These are phyloP conservation scores for Teleogryllus occipitalis DNA, from an alignment of 1,140 invertebrate species.

Conservation along the genomic window DNA sequence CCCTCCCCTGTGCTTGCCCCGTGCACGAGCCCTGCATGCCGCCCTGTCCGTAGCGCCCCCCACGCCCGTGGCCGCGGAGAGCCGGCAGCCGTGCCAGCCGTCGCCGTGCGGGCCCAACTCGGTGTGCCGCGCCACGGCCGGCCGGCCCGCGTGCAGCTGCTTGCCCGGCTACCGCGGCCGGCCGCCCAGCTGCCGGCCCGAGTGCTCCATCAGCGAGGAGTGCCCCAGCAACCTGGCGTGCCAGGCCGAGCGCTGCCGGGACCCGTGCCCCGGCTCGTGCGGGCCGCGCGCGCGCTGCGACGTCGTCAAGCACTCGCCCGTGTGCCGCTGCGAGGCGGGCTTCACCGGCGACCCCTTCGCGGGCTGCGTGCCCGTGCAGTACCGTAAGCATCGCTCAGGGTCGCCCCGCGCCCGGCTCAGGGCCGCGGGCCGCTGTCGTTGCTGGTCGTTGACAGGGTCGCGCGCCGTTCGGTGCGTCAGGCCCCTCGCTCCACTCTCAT, in stretches of 20 bases:
- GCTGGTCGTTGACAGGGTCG: too few relatives aligned
- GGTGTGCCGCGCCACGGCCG: slow-evolving; percentile 35
- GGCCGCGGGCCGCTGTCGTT: too few relatives aligned
- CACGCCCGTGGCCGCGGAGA: background rate
- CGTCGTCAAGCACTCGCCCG: slow-evolving; percentile 46
- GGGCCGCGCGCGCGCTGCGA: slow-evolving; percentile 43
- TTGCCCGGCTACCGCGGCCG: slow-evolving; percentile 37
- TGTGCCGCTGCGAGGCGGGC: slow-evolving; percentile 46
- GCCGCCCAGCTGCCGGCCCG: slow-evolving; percentile 41
- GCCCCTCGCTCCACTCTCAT: too few relatives aligned
- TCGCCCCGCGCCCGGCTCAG: too few relatives aligned
- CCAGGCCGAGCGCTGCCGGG: slow-evolving; percentile 42
- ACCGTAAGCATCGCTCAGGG: slow-evolving; percentile 26
- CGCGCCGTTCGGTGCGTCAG: too few relatives aligned
- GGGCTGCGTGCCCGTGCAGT: slow-evolving; percentile 32
- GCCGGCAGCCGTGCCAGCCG: slow-evolving; percentile 40
- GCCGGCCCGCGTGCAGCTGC: slow-evolving; percentile 33
- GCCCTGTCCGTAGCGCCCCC: too few relatives aligned
- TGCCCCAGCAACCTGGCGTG: slow-evolving; percentile 42
- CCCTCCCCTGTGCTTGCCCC: background rate
- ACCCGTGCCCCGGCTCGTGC: slow-evolving; percentile 49
- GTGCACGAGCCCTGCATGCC: background rate
- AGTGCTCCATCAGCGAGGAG: slow-evolving; percentile 42
- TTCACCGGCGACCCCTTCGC: slow-evolving; percentile 46
- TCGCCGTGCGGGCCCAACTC: slow-evolving; percentile 44